Evolutionary conservation across 2,888 invertebrate species (phyloP), one percentile per base, ranked within the genome.

Genomic region (Andrena marginata): DNA sequence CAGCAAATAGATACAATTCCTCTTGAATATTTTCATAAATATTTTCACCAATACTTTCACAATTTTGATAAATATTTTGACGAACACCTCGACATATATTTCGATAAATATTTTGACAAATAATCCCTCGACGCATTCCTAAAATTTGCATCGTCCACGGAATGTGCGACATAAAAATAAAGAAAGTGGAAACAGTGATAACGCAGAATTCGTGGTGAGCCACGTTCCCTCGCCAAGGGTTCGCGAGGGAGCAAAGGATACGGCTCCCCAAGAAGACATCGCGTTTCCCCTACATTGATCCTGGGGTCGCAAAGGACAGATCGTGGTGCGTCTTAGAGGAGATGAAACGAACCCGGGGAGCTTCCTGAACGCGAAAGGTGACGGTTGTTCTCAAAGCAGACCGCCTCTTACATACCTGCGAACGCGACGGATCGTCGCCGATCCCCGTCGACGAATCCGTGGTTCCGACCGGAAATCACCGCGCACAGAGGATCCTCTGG

Each of bases 361-460:
- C 31, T 35, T 20, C 10, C 35, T 60, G 59, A 42, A 35, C 35
- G 51, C 10, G 26, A 62, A 54, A 74, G 65, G 10, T n/a, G 5
- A 5, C 16, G 10, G 23, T 49, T 42, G 7, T 35, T 31, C 8
- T 56, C 63, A 63, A 56, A 64, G 56, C 51, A 20, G 63, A 23
- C 35, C 20, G 29, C 7, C 16, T 29, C 82, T 83, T n/a, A 42
- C 42, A 1, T 42, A 82, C 82, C 82, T 83, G 84, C 13, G 29
- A 23, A 35, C 29, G 62, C 64, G 77, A 65, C 48, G 13, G 56
- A 64, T 77, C 70, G 48, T 20, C 23, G 31, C 62, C 35, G n/a
- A 35, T 70, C 35, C 63, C 7, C 23, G 13, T 16, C 62, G 42
- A 48, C 20, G 68, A 51, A 68, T 83, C 69, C 74, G 84, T 83